These are phyloP conservation scores for Gallinago undulata DNA, from an alignment of 2,113 vertebrate genomes.

Conservation along the genomic window DNA sequence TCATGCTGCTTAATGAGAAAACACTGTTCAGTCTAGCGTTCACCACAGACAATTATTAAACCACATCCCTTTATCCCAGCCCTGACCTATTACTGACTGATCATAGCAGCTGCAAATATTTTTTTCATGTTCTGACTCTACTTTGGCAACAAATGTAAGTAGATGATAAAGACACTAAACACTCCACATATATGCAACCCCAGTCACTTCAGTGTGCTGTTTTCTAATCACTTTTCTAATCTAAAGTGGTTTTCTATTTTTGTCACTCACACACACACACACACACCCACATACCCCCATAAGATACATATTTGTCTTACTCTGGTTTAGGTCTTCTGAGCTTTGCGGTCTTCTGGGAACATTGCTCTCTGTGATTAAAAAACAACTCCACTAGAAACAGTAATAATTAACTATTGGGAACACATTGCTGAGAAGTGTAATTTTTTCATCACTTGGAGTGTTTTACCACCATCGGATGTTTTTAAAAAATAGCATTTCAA, in stretches of 20 bases:
- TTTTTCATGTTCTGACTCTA: not conserved
- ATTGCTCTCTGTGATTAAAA: not conserved
- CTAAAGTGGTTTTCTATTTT: not conserved
- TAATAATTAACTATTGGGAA: not conserved
- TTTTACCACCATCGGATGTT: not conserved
- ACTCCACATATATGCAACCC: not conserved
- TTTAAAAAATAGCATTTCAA: not conserved
- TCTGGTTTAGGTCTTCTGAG: not conserved
- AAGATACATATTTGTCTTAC: not conserved
- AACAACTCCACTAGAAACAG: not conserved
- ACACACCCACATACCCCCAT: too few relatives aligned
- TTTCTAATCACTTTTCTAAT: not conserved
- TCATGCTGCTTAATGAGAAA: not conserved
- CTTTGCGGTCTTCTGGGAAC: not conserved
- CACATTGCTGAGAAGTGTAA: not conserved
- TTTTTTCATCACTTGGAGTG: not conserved
- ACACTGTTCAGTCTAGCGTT: not conserved
- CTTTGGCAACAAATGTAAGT: not conserved
- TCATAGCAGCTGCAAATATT: not conserved
- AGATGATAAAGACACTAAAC: not conserved
- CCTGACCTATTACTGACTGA: not conserved
- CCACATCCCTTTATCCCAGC: not conserved
- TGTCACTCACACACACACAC: not conserved
- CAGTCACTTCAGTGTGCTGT: not conserved
- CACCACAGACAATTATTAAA: not conserved